Percentiles rank a stretch among this genome's conserved stretches.
Evolutionary conservation across 2,797 vertebrate genomes (phyloP).

Genomic region (Adrianichthys oophorus): DNA sequence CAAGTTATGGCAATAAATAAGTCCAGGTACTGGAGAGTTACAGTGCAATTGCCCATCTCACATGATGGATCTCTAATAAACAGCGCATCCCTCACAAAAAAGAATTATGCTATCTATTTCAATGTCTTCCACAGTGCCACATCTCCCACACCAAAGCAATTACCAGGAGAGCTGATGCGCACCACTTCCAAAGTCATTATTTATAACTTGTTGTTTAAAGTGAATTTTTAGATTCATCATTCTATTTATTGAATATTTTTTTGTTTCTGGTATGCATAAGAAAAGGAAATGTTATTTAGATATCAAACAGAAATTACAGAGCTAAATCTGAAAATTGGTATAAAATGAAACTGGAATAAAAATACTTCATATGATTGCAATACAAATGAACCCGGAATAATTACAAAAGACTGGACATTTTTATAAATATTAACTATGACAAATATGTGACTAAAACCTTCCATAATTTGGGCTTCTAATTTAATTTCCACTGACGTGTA

Average conservation of each 20-base stretch:
- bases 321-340: too few species aligned
- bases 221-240: constrained; percentile 1
- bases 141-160: constrained; percentile 48
- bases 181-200: constrained; percentile 25
- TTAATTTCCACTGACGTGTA: too few species aligned
- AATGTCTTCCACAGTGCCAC: constrained; percentile 44
- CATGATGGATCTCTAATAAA: constrained; percentile 76
- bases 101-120: constrained; percentile 70
- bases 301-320: not conserved
- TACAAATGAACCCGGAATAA: too few species aligned
- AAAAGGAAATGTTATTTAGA: not conserved
- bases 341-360: too few species aligned
- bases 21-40: constrained; percentile 57
- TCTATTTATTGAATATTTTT: not conserved
- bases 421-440: too few species aligned
- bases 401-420: too few species aligned
- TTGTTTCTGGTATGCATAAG: constrained; percentile 6
- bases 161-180: constrained; percentile 38
- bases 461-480: too few species aligned
- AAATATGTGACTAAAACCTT: too few species aligned
- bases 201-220: constrained; percentile 18
- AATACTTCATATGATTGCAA: too few species aligned
- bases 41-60: constrained; percentile 52
- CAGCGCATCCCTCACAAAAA: constrained; percentile 60
- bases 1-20: constrained; percentile 68